Percentiles rank a stretch among this genome's conserved stretches.
These are phyloP conservation scores for Neodiprion pinetum DNA, from an alignment of 1,140 invertebrate genomes.

Conservation along the genomic window DNA sequence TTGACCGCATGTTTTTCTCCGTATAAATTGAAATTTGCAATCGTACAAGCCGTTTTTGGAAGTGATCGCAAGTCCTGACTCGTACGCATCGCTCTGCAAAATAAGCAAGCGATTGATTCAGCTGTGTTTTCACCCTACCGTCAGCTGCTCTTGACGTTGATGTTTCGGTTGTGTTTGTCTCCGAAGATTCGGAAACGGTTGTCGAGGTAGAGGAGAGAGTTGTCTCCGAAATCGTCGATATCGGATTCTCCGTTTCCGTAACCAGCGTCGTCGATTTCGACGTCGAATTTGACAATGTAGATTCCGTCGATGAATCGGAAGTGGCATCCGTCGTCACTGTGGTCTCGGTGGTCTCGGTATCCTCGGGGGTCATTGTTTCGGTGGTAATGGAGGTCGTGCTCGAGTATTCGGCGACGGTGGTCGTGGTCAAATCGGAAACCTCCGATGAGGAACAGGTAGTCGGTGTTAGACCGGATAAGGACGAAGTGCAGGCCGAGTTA, in stretches of 20 bases:
- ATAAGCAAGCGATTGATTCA: neutral
- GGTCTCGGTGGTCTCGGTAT: neutral
- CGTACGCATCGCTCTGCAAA: neutral
- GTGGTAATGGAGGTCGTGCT: neutral
- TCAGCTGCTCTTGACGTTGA: neutral
- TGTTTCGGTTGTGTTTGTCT: neutral
- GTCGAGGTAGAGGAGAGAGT: no score
- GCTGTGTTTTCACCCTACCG: neutral
- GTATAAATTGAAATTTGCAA: no score
- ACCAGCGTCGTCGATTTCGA: neutral
- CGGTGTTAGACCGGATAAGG: neutral
- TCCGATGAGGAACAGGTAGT: neutral
- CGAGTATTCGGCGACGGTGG: neutral
- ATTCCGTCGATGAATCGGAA: neutral
- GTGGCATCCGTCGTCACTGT: neutral
- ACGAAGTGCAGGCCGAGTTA: constrained; percentile 3
- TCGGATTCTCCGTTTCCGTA: no score
- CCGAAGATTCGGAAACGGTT: neutral
- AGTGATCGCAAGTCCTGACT: no score
- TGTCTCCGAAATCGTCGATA: no score
- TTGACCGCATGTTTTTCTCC: no score
- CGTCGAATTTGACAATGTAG: constrained; percentile 6
- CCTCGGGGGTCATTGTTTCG: neutral
- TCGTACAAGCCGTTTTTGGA: no score
- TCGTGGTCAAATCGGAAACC: neutral